phyloP scores from a whole-genome alignment of 2,113 vertebrate genomes.

The Helogale parvula region DNA sequence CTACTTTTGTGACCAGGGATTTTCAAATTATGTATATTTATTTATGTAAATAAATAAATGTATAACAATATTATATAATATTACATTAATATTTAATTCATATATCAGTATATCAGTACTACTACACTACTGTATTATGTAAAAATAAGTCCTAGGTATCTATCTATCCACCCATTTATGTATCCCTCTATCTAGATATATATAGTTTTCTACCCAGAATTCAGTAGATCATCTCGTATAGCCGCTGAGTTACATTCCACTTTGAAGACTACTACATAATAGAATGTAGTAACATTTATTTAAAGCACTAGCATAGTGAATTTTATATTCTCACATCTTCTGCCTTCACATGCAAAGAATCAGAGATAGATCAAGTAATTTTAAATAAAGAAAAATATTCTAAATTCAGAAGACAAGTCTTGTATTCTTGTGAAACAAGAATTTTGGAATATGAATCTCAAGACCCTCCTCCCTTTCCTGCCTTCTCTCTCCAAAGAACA shows the following conservation, averaged over 20 bases:
- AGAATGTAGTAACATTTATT: not conserved
- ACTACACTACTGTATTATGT: not conserved
- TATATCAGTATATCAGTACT: not conserved
- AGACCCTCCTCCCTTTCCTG: not conserved
- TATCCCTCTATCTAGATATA: not conserved
- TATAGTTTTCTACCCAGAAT: not conserved
- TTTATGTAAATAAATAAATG: not conserved
- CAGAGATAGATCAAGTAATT: not conserved
- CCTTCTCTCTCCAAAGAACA: not conserved
- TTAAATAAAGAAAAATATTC: constrained; percentile 15
- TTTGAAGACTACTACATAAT: not conserved
- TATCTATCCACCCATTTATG: not conserved
- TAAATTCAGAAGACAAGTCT: not conserved
- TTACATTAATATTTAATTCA: not conserved
- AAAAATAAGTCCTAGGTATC: not conserved
- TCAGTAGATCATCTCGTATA: not conserved
- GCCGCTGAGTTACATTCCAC: not conserved
- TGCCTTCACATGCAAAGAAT: not conserved
- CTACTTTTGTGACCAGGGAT: not conserved
- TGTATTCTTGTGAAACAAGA: not conserved
- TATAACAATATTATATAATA: not conserved
- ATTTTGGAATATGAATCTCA: not conserved
- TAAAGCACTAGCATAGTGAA: not conserved
- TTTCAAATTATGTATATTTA: not conserved
- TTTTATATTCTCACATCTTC: not conserved